Evolutionary conservation across 2,113 vertebrate species (phyloP), one percentile per base, ranked within the genome.

Genomic region (Phalacrocorax brasilianus): DNA sequence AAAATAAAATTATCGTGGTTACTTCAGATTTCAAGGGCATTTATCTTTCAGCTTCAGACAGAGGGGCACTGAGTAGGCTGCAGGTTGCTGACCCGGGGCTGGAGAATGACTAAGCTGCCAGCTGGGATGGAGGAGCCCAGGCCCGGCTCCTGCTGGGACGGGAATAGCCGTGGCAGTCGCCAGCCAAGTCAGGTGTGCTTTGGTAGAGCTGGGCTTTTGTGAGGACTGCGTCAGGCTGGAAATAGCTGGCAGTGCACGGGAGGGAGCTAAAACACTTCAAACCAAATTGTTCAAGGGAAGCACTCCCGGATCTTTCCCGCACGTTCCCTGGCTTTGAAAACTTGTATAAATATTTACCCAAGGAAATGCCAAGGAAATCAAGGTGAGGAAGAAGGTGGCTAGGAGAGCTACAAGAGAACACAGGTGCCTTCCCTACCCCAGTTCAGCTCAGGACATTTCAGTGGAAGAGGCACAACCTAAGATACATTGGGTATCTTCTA

Each of bases 11-110:
- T 95, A 91, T 96, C 55, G 0, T 91, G 86, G 89, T 96, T 96
- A 91, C 92, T 95, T 89, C 75, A 91, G 56, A 95, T 93, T 95
- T 97, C 93, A 96, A 97, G 91, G 91, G 35, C 76, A 94, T 95
- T 93, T 95, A 82, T 95, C 89, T 95, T 78, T 78, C 76, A 83
- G 84, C 74, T 86, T 96, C 78, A 88, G 95, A 93, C 93, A 85
- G 93, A 85, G 92, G 91, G 84, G 70, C 90, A 96, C 91, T 85
- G 50, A 52, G 32, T 85, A 81, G 89, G 56, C 75, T 77, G 82
- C 71, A 92, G 85, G 78, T 94, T 95, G 79, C 50, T 89, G 82
- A 88, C 70, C 94, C 11, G 1, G 26, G 27, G 47, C 58, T 89
- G 75, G 52, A 80, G 78, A 74, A 84, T 63, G 53, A 88, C 82